These are phyloP conservation scores for Drosophila cardini DNA, from an alignment of 1,140 invertebrate genomes.

Conservation along the genomic window DNA sequence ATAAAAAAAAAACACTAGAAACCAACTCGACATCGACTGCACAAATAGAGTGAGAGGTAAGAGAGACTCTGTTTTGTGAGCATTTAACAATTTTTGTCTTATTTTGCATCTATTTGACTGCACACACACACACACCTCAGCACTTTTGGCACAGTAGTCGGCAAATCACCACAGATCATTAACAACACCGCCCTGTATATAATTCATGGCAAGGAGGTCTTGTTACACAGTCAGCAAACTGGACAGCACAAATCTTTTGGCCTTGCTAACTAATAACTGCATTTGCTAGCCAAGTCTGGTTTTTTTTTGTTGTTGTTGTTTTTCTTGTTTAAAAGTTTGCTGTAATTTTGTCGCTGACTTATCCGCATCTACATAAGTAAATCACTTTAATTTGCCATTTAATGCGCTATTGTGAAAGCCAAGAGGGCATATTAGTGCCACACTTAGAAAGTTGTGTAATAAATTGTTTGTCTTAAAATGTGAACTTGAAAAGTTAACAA, in stretches of 20 bases:
- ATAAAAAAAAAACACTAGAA: slow-evolving; percentile 49
- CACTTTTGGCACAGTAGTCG: slow-evolving; percentile 39
- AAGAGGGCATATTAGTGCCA: slow-evolving; percentile 11
- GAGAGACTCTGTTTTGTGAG: background rate
- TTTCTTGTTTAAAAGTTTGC: slow-evolving; percentile 17
- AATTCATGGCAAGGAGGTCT: background rate
- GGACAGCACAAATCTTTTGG: slow-evolving; percentile 16
- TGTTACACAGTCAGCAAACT: slow-evolving; percentile 26
- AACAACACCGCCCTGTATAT: slow-evolving; percentile 6
- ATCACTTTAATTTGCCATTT: slow-evolving; percentile 38
- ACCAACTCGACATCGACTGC: slow-evolving; percentile 19
- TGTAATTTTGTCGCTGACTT: slow-evolving; percentile 48
- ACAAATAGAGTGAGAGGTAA: background rate
- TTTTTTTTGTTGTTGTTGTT: background rate
- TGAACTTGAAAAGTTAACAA: too few relatives aligned
- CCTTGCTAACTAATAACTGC: slow-evolving; percentile 31
- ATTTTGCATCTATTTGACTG: slow-evolving; percentile 32
- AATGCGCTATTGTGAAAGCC: slow-evolving; percentile 28
- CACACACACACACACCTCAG: slow-evolving; percentile 25
- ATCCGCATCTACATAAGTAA: slow-evolving; percentile 44
- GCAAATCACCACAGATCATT: slow-evolving; percentile 42
- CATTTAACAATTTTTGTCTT: slow-evolving; percentile 45
- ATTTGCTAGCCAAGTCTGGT: slow-evolving; percentile 20
- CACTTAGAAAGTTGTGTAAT: background rate
- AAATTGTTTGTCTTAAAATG: too few relatives aligned